Evolutionary conservation across 2,113 vertebrate species (phyloP).

Genomic region (Corvus moneduloides): DNA sequence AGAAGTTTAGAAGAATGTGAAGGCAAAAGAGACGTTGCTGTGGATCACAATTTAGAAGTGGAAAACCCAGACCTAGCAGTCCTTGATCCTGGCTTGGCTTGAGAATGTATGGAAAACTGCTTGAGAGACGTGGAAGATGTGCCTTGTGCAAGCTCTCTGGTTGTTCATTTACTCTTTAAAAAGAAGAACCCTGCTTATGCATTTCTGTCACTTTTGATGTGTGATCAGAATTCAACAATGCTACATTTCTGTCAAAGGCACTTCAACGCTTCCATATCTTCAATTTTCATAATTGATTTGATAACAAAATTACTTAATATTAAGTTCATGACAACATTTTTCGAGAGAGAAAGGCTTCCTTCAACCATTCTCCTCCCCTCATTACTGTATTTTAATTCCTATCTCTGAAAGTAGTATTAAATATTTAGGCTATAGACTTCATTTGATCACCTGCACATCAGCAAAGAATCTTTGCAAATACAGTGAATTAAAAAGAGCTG

Average conservation of each 20-base stretch:
- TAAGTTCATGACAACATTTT: constrained; percentile 1
- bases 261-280: constrained; percentile 6
- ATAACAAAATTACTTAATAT: constrained; percentile 12
- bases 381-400: background rate
- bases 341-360: background rate
- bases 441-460: background rate
- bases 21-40: rapidly evolving
- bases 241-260: constrained; percentile 1
- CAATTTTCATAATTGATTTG: constrained; percentile 45
- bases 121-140: background rate
- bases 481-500: background rate
- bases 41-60: background rate
- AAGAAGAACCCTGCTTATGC: background rate
- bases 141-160: background rate
- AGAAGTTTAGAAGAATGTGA: background rate
- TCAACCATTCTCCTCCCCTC: background rate
- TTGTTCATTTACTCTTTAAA: background rate
- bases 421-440: background rate
- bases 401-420: background rate
- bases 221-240: constrained; percentile 22
- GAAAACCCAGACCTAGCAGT: background rate
- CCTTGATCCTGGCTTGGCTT: background rate
- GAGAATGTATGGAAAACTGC: background rate
- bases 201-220: constrained; percentile 43
- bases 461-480: background rate